Conservation (phyloP, 2,113 vertebrate genomes). For the Acanthisitta chloris region DNA sequence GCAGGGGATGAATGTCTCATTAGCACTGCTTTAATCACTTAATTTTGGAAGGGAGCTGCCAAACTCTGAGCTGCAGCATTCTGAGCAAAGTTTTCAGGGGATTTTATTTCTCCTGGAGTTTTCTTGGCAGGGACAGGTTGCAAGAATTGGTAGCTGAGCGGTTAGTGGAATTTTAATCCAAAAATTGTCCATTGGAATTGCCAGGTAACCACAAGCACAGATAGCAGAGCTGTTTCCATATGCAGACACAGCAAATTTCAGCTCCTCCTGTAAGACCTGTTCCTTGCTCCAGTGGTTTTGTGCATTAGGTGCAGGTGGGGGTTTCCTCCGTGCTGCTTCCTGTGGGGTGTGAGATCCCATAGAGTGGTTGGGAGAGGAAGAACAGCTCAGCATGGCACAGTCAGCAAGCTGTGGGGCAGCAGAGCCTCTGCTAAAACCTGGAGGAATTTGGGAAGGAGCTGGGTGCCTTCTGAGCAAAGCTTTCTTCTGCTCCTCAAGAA, state of each 20-base stretch:
- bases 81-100: not conserved
- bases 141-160: not conserved
- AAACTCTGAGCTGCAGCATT: not conserved
- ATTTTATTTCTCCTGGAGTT: conserved; percentile 17
- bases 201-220: not conserved
- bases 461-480: not conserved
- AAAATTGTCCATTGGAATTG: not conserved
- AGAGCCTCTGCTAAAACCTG: not conserved
- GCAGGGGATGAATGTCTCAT: conserved; percentile 28
- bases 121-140: not conserved
- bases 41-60: conserved; percentile 12
- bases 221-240: not conserved
- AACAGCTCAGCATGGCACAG: rapidly evolving
- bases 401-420: not conserved
- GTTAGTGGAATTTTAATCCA: conserved; percentile 11
- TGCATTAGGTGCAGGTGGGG: not conserved
- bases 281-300: not conserved
- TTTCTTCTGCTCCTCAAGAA: not conserved
- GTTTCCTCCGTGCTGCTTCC: not conserved
- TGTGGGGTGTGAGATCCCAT: not conserved
- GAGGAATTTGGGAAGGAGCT: not conserved
- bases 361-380: not conserved
- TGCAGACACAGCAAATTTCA: not conserved
- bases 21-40: conserved; percentile 28
- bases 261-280: rapidly evolving